A percentile compares a stretch with the other conserved stretches of the same genome.
Evolutionary conservation across 2,113 vertebrate genomes (phyloP).

Genomic region (Centrocercus urophasianus): DNA sequence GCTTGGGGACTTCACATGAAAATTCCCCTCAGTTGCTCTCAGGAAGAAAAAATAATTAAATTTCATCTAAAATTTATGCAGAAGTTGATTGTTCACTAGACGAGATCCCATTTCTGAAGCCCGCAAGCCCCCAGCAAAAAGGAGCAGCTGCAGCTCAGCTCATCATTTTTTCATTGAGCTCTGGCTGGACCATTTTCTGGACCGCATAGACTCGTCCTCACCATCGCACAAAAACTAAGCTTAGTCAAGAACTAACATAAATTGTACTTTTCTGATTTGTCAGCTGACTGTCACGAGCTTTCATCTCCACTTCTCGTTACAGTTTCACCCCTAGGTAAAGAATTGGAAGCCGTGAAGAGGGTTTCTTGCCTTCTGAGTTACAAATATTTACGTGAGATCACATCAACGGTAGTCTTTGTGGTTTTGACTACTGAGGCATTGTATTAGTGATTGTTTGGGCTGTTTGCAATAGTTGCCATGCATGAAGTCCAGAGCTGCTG

Average conservation of each 20-base stretch:
- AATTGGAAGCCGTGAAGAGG: neutral
- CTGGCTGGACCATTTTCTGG: neutral
- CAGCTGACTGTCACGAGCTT: neutral
- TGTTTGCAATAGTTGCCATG: neutral
- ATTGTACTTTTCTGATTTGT: neutral
- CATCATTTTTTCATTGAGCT: conserved; percentile 57
- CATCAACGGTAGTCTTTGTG: neutral
- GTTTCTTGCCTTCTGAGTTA: neutral
- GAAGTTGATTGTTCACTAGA: conserved; percentile 11
- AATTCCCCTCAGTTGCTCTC: neutral
- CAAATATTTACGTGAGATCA: neutral
- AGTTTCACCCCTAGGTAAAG: neutral
- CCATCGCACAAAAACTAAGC: neutral
- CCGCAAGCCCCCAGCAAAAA: conserved; percentile 16
- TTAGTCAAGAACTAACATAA: neutral
- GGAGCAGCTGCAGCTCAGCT: neutral
- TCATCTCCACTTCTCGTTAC: neutral
- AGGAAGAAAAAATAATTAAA: neutral
- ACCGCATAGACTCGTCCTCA: neutral
- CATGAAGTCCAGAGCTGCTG: fast-evolving
- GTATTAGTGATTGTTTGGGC: neutral
- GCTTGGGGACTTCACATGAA: neutral
- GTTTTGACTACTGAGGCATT: neutral
- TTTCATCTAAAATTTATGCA: conserved; percentile 39
- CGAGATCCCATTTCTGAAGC: conserved; percentile 9